Evolutionary conservation across 1,140 invertebrate genomes (phyloP).

Genomic region (Campoletis sonorensis): DNA sequence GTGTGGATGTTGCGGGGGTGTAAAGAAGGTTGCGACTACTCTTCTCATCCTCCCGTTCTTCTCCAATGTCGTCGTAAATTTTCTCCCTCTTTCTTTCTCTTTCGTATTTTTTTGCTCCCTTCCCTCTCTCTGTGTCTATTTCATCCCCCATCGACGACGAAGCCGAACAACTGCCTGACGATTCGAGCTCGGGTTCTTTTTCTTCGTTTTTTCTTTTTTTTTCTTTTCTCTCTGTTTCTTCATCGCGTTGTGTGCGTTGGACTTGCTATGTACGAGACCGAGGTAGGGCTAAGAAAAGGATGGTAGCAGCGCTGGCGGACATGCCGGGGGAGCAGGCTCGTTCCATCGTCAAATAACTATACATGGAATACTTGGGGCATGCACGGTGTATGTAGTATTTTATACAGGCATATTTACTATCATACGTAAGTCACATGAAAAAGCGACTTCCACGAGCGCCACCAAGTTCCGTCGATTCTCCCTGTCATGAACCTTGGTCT

Average conservation of each 20-base stretch:
- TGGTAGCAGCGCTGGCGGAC: too few species aligned
- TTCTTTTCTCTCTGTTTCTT: constrained; percentile 49
- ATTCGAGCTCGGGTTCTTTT: constrained; percentile 12
- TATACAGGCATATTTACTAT: not conserved
- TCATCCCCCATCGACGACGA: constrained; percentile 11
- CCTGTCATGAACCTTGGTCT: constrained; percentile 32
- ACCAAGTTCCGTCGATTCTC: constrained; percentile 8
- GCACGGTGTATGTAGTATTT: not conserved
- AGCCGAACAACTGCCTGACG: constrained; percentile 37
- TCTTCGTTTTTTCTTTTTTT: constrained; percentile 25
- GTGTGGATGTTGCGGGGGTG: not conserved
- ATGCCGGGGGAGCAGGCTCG: not conserved
- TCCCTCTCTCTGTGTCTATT: not conserved
- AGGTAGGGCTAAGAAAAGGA: not conserved
- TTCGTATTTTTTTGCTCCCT: not conserved
- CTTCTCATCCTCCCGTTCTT: not conserved
- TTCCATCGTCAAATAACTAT: not conserved
- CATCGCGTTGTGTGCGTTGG: constrained; percentile 47
- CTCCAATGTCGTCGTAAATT: not conserved
- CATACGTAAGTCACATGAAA: not conserved
- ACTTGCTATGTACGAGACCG: not conserved
- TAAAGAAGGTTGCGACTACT: not conserved
- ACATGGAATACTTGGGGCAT: not conserved
- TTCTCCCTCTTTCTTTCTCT: not conserved
- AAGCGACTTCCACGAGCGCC: not conserved